Base-by-base conservation (phyloP, 37 sponge, comb jelly and placozoan genomes). In the Ephydatia muelleri region DNA sequence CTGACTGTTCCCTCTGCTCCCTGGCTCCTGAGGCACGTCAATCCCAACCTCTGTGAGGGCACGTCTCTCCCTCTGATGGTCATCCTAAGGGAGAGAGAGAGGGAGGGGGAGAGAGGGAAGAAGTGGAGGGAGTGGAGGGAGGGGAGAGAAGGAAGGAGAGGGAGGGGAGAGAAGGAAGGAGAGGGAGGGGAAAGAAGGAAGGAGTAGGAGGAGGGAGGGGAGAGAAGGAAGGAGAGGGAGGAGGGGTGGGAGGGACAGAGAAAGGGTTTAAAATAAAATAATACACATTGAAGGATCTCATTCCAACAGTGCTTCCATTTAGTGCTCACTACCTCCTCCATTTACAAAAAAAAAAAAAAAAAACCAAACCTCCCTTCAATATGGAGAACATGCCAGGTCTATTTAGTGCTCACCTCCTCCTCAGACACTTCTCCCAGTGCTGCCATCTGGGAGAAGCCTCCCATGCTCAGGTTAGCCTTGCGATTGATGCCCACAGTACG, bases 381-480 rank as follows among this genome's bases (percentile, higher is more conserved):
- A 28, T 1, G 35, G 68, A 70, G 14, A 11, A 34, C 82, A 43
- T 38, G 35, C 83, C 3, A 72, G 37, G 73, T 23, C 73, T 26
- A 30, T 28, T 57, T 57, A 57, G 16, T 57, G 57, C 57, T 57
- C 57, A 57, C 57, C 67, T 82, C 91, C 73, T 82, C 76, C 68
- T 75, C 88, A 13, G 83, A 78, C 49, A 68, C 73, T 64, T 81
- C 90, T 72, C 80, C 79, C 49, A 89, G 72, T 23, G 85, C 81
- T 2, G 81, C 84, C 85, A 84, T 84, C 5, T 77, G n/a, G 1
- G 74, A 37, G 65, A 22, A 79, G 80, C 67, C 49, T 29, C 35
- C 9, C 40, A 9, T 12, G 14, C 66, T 66, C 36, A 66, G 37
- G 25, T 43, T 23, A 0, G 66, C 22, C 34, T 79, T 86, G 49